Base-by-base conservation (phyloP, 2,888 invertebrate genomes). In the Luperina testacea region DNA sequence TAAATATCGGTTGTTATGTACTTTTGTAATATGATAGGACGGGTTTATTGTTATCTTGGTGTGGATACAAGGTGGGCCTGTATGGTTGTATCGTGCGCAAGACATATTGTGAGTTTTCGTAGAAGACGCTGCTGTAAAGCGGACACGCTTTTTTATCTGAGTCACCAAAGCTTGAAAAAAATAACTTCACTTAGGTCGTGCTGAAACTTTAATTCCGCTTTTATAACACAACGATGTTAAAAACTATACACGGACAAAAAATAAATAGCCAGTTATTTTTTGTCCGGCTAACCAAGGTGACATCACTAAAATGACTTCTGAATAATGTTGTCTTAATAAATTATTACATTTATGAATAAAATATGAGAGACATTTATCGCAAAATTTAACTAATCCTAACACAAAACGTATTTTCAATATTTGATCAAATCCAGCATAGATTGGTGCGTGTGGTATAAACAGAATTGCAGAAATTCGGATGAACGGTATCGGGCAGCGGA, bases 381-480 rank as follows among this genome's bases (percentile, higher is more conserved):
- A 64, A 57, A n/a, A 27, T 53, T 17, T 1, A 48, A 57, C 9
- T 42, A 0, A 51, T 51, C 6, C 27, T 38, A 42, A 81, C 70
- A 81, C 17, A n/a, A 59, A 77, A 42, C 24, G 7, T 64, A 68
- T 61, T 75, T 81, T 67, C 38, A 81, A 77, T 71, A 80, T 78
- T 72, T 77, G 38, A 85, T 82, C 77, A 74, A 81, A 76, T 79
- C 69, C 80, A 70, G 38, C 65, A 81, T 80, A 71, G 77, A 72
- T 73, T 78, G 77, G 72, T 85, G 86, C 82, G 83, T 88, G 72
- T 13, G 61, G 75, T 85, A 84, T 89, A 86, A 89, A 89, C 87
- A 80, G 88, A 92, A 91, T 92, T 90, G 93, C 92, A 92, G 91
- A 93, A 91, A 92, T 94, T 93, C 88, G 91, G 91, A 89, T 88